phyloP scores from a whole-genome alignment of 1,140 invertebrate genomes.

The Pristionchus pacificus region DNA sequence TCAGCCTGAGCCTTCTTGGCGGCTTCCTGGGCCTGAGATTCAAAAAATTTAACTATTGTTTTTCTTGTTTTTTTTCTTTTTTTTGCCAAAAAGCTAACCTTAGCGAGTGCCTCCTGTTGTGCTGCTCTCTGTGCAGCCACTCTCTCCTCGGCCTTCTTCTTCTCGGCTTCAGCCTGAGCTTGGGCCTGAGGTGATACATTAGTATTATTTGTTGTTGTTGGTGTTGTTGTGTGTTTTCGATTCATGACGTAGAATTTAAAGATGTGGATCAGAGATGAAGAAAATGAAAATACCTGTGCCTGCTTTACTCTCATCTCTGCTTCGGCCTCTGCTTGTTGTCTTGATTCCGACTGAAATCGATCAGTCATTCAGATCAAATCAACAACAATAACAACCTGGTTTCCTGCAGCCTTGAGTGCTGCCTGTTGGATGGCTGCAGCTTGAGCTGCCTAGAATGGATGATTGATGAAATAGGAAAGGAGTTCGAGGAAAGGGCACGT shows the following conservation, averaged over 20 bases:
- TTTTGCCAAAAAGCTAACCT: constrained; percentile 10
- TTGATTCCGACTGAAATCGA: background rate
- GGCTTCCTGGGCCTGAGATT: constrained; percentile 13
- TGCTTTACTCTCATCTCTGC: constrained; percentile 17
- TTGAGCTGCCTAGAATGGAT: constrained; percentile 26
- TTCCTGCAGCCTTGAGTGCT: constrained; percentile 13
- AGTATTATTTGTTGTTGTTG: too few species aligned
- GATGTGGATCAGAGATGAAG: background rate
- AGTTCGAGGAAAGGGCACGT: too few species aligned
- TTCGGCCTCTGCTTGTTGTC: constrained; percentile 3
- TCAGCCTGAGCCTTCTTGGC: constrained; percentile 24
- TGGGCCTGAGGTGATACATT: too few species aligned
- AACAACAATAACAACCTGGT: background rate
- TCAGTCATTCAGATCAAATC: background rate
- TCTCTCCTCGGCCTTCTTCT: constrained; percentile 5
- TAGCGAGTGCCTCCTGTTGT: constrained; percentile 18
- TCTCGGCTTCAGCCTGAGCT: constrained; percentile 10
- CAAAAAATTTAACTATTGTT: too few species aligned
- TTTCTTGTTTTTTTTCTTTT: constrained; percentile 21
- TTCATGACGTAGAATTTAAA: too few species aligned
- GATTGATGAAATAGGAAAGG: too few species aligned
- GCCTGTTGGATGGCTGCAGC: constrained; percentile 30
- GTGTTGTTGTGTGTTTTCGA: too few species aligned
- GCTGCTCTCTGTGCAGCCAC: background rate
- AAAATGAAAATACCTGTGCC: background rate